Conservation (phyloP, 2,888 invertebrate genomes). For the Coecobrya sp. region DNA sequence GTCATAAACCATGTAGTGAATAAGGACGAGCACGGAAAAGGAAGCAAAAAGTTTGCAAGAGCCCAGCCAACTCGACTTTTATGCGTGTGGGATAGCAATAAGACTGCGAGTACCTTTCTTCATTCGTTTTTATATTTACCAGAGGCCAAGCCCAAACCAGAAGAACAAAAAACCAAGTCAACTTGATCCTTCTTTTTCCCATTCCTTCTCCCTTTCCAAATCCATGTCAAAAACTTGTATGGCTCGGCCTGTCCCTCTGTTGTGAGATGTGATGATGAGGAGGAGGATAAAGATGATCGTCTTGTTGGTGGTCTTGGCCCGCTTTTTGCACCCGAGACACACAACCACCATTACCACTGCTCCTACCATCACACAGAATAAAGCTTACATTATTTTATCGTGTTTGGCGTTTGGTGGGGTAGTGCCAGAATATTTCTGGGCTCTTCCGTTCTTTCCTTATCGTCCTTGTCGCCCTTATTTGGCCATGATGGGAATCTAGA, state of each 20-base stretch:
- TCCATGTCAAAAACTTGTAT: background rate
- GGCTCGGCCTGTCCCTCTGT: background rate
- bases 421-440: background rate
- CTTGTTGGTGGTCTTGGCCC: conserved; percentile 24
- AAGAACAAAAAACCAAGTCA: conserved; percentile 4
- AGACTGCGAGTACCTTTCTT: background rate
- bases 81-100: background rate
- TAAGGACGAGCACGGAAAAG: background rate
- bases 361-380: conserved; percentile 27
- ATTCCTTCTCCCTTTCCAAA: background rate
- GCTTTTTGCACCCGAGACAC: conserved; percentile 26
- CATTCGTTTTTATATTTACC: background rate
- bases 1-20: background rate
- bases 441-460: background rate
- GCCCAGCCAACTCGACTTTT: background rate
- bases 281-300: conserved; percentile 14
- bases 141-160: conserved; percentile 8
- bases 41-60: background rate
- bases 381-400: background rate
- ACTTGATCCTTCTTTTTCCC: background rate
- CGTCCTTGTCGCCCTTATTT: background rate
- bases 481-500: conserved; percentile 14
- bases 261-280: background rate
- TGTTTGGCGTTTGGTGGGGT: background rate
- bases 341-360: background rate